Conservation (phyloP, 2,797 vertebrate genomes). For the Danio kyathit region DNA sequence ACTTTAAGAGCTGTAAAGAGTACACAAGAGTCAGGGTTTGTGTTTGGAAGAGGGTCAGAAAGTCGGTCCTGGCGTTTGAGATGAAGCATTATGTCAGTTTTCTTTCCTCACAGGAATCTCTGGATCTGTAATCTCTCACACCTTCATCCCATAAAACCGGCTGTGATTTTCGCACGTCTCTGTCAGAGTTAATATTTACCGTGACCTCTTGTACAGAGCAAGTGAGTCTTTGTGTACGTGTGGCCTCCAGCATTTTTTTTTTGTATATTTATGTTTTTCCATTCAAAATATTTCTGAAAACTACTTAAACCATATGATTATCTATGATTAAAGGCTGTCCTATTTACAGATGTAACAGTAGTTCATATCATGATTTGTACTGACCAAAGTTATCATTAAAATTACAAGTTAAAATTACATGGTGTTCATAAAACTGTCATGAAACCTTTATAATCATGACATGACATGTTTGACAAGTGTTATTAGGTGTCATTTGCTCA, state of each 20-base stretch:
- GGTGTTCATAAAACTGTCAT: too few species aligned
- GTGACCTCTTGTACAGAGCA: conserved; percentile 74
- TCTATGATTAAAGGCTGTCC: too few species aligned
- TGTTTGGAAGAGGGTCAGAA: conserved; percentile 84
- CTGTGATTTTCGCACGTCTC: conserved; percentile 84
- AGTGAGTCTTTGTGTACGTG: conserved; percentile 42
- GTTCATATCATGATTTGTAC: too few species aligned
- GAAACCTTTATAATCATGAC: too few species aligned
- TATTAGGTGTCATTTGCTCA: too few species aligned
- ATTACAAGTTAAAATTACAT: too few species aligned
- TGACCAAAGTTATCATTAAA: too few species aligned
- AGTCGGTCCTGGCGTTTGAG: conserved; percentile 76
- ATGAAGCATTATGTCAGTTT: conserved; percentile 76
- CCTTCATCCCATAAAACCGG: conserved; percentile 81
- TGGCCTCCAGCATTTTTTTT: background rate
- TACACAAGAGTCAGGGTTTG: conserved; percentile 69
- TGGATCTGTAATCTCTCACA: conserved; percentile 82
- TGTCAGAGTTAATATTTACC: conserved; percentile 88
- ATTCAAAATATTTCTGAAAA: too few species aligned
- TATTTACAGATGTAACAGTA: too few species aligned
- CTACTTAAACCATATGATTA: too few species aligned
- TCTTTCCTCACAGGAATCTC: conserved; percentile 81
- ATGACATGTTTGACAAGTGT: too few species aligned
- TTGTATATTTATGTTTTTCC: background rate
- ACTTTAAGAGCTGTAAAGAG: background rate